phyloP scores from a whole-genome alignment of 2,888 invertebrate genomes.

The Tetanocera ferruginea region DNA sequence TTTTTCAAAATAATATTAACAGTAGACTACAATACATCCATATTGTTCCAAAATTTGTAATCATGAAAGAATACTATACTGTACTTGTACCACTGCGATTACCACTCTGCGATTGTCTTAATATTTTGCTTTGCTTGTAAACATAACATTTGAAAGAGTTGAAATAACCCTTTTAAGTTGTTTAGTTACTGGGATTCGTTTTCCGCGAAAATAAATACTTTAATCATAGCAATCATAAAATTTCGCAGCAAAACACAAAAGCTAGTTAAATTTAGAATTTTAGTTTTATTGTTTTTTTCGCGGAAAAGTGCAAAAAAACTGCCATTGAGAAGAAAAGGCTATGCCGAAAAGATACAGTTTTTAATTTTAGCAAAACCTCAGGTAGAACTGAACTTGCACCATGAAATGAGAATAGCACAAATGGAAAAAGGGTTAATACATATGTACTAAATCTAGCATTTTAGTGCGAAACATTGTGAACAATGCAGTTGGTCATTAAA shows the following conservation, averaged over 20 bases:
- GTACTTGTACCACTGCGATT: no score
- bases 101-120: no score
- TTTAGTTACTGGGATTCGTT: neutral
- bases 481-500: neutral
- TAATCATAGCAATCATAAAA: neutral
- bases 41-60: no score
- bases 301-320: slow-evolving; percentile 2
- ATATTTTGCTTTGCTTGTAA: no score
- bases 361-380: neutral
- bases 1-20: no score
- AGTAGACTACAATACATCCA: no score
- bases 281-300: neutral
- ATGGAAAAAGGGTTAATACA: slow-evolving; percentile 16
- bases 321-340: neutral
- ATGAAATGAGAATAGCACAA: no score
- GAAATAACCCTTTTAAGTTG: neutral
- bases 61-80: no score
- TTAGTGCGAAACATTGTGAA: neutral
- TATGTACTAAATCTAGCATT: neutral
- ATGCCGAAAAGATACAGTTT: neutral
- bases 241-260: neutral
- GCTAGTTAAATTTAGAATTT: neutral
- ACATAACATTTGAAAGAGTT: no score
- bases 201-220: neutral
- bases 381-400: no score